These are phyloP conservation scores for Sebastes steindachneri DNA, from an alignment of 2,797 vertebrate genomes.

Conservation along the genomic window DNA sequence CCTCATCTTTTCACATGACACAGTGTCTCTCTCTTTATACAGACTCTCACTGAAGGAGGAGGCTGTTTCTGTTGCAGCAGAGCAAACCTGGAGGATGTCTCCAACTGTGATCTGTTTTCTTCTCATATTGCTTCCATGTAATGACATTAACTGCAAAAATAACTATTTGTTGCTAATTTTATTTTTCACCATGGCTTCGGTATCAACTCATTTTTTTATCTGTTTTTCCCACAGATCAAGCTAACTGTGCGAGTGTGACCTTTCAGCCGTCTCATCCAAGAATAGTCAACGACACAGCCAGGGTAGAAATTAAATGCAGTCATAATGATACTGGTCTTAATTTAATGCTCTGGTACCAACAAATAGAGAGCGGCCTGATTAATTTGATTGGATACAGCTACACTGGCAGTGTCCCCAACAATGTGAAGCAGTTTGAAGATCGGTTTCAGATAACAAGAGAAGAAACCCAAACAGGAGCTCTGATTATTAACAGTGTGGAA, in stretches of 20 bases:
- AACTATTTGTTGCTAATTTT: not conserved
- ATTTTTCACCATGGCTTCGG: not conserved
- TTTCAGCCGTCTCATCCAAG: slow-evolving; percentile 31
- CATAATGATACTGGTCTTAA: slow-evolving; percentile 25
- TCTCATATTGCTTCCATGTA: slow-evolving; percentile 45
- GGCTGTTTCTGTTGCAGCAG: not conserved
- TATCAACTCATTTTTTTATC: not conserved
- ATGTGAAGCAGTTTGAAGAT: not conserved
- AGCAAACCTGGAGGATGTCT: slow-evolving; percentile 14
- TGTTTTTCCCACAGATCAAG: slow-evolving; percentile 31
- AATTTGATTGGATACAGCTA: not conserved
- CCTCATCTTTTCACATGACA: not conserved
- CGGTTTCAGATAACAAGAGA: slow-evolving; percentile 48
- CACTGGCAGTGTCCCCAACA: accelerated
- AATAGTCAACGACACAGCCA: not conserved
- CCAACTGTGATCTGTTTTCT: slow-evolving; percentile 12
- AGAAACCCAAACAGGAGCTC: not conserved
- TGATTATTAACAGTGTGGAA: not conserved
- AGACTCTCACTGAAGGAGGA: not conserved
- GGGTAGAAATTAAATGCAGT: slow-evolving; percentile 40
- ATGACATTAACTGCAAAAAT: not conserved
- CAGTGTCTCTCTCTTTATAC: not conserved
- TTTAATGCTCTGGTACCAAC: slow-evolving; percentile 72
- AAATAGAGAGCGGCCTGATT: slow-evolving; percentile 1
- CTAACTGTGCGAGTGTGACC: not conserved